Evolutionary conservation across 1,140 invertebrate genomes (phyloP).

Genomic region (Heliconius melpomene): DNA sequence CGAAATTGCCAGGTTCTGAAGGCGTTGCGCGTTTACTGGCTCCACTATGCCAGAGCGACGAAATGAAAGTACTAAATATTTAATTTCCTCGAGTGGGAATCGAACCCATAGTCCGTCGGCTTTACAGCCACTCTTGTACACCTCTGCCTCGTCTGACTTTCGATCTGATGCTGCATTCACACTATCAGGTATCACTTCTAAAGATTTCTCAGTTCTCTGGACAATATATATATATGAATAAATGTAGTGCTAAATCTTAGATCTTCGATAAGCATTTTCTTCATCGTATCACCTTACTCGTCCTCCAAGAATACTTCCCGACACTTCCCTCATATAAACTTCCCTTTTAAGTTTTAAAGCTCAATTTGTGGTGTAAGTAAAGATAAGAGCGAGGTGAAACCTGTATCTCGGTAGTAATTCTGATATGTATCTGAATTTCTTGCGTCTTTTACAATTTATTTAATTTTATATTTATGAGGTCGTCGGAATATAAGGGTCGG

Average conservation of each 20-base stretch:
- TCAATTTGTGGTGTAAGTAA: not conserved
- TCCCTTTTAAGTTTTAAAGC: not conserved
- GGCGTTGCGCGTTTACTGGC: too few relatives aligned
- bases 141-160: too few relatives aligned
- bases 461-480: not conserved
- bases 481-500: too few relatives aligned
- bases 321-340: not conserved
- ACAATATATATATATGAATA: not conserved
- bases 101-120: too few relatives aligned
- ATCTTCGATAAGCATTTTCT: not conserved
- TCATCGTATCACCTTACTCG: not conserved
- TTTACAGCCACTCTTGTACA: too few relatives aligned
- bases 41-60: too few relatives aligned
- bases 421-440: not conserved
- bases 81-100: too few relatives aligned
- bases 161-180: too few relatives aligned
- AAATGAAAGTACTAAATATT: too few relatives aligned
- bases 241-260: slow-evolving; percentile 7
- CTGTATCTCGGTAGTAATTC: not conserved
- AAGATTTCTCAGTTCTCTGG: not conserved
- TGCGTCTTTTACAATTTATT: not conserved
- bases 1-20: too few relatives aligned
- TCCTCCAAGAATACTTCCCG: not conserved
- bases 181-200: not conserved
- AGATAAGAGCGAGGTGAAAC: not conserved